Base-by-base conservation (phyloP, 2,797 vertebrate genomes). In the Hydrolagus colliei region DNA sequence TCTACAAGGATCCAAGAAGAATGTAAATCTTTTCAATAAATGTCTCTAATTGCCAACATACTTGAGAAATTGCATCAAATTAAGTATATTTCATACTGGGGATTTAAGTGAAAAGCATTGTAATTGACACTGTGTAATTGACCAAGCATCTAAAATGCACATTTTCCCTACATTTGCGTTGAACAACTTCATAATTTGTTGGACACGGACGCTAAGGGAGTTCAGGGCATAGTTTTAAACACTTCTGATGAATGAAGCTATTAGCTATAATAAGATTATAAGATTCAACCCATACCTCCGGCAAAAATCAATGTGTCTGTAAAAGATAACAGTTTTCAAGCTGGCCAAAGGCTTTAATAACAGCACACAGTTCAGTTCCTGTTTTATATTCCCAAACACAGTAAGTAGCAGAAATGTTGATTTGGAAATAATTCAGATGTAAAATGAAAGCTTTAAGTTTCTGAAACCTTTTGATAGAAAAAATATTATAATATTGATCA, bases 391-490 rank as follows among this genome's bases (percentile, higher is more conserved):
- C 10, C 8, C 41, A 32, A 68, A 84, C 32, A 2, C 18, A 9
- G 79, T 18, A 84, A 68, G 27, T 63, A 68, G 63, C 18, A 18
- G 41, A 65, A 84, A 84, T 71, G 35, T 84, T 32, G 65, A 61
- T 77, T 84, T 71, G 65, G 68, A 5, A 10, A 10, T 68, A 71
- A 84, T 71, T 84, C 68, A 84, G 68, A 71, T 68, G 13, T 35
- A 68, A 84, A 84, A 84, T 84, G 35, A 18, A 68, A 84, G 63
- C 32, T 41, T 84, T 18, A 68, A 35, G 9, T 35, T 84, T 84
- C 41, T n/a, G 75, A 52, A 77, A 77, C 41, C 9, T 77, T 74
- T 77, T 61, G 75, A 61, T 61, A 61, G 41, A n/a, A 18, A 27
- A 77, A 77, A 77, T 61, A n/a, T 77, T 41, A 41, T 77, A 59